A percentile compares a stretch with the other conserved stretches of the same genome.
Evolutionary conservation across 1,140 invertebrate species (phyloP).

Genomic region (Platyura marginata): DNA sequence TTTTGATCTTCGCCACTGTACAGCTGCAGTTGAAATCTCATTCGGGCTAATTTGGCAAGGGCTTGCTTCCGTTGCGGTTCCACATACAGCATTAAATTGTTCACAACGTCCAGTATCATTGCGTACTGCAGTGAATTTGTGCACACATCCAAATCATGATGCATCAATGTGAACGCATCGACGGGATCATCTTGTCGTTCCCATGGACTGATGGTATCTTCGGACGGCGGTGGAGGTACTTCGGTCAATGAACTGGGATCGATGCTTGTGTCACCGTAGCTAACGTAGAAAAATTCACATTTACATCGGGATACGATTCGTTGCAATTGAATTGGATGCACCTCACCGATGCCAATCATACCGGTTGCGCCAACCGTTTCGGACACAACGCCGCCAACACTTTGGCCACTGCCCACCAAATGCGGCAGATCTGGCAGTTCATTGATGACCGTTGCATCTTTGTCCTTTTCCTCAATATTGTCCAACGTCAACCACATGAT

Average conservation of each 20-base stretch:
- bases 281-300: slow-evolving; percentile 95
- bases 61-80: slow-evolving; percentile 89
- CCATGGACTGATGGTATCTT: slow-evolving; percentile 48
- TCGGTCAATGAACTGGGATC: slow-evolving; percentile 44
- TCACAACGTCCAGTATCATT: slow-evolving; percentile 93
- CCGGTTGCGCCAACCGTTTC: slow-evolving; percentile 75
- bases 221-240: slow-evolving; percentile 43
- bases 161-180: slow-evolving; percentile 94
- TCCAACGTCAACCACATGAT: slow-evolving; percentile 92
- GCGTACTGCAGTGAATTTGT: slow-evolving; percentile 92
- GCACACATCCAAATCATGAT: slow-evolving; percentile 93
- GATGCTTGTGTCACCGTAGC: slow-evolving; percentile 73
- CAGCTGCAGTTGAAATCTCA: slow-evolving; percentile 84
- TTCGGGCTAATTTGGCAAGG: slow-evolving; percentile 69
- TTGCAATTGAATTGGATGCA: slow-evolving; percentile 52
- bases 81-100: slow-evolving; percentile 90
- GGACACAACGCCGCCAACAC: slow-evolving; percentile 88
- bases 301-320: slow-evolving; percentile 91
- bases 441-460: slow-evolving; percentile 62
- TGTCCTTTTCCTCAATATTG: slow-evolving; percentile 78
- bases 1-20: slow-evolving; percentile 79
- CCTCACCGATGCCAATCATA: slow-evolving; percentile 24
- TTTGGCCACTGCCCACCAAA: slow-evolving; percentile 83
- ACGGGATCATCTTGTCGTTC: slow-evolving; percentile 68
- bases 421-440: slow-evolving; percentile 69